Evolutionary conservation across 2,113 vertebrate species (phyloP).

Genomic region (Odobenus rosmarus): DNA sequence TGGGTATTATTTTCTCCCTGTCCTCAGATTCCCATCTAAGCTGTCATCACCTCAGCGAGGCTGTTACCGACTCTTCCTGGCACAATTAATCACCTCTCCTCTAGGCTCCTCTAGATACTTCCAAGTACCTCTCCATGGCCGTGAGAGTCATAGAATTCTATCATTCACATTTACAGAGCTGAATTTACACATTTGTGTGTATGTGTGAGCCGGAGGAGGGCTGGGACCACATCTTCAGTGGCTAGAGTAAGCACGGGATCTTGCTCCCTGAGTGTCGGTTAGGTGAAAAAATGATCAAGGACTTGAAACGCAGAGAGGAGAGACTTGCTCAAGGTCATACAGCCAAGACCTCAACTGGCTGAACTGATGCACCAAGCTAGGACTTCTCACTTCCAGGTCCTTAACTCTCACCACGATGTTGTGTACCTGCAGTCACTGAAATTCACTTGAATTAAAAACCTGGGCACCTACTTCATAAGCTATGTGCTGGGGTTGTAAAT

Average conservation of each 20-base stretch:
- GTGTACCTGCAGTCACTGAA: not conserved
- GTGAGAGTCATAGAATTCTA: not conserved
- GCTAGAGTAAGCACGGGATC: not conserved
- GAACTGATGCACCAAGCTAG: not conserved
- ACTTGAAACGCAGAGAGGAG: constrained; percentile 15
- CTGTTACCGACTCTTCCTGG: not conserved
- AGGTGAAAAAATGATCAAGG: not conserved
- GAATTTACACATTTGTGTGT: not conserved
- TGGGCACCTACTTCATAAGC: not conserved
- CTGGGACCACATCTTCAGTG: not conserved
- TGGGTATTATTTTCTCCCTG: not conserved
- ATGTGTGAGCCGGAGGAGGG: not conserved
- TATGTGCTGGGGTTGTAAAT: not conserved
- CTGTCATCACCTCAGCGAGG: not conserved
- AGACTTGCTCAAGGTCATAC: not conserved
- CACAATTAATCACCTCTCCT: constrained; percentile 2
- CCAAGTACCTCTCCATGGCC: not conserved
- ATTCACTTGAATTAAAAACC: not conserved
- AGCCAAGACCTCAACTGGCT: not conserved
- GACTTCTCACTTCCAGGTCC: not conserved
- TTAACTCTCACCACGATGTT: not conserved
- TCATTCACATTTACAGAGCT: not conserved
- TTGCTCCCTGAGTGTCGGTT: not conserved
- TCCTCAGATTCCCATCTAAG: not conserved
- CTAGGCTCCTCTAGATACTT: not conserved